phyloP scores from a whole-genome alignment of 2,113 vertebrate species.

The Poeciliopsis retropinna region DNA sequence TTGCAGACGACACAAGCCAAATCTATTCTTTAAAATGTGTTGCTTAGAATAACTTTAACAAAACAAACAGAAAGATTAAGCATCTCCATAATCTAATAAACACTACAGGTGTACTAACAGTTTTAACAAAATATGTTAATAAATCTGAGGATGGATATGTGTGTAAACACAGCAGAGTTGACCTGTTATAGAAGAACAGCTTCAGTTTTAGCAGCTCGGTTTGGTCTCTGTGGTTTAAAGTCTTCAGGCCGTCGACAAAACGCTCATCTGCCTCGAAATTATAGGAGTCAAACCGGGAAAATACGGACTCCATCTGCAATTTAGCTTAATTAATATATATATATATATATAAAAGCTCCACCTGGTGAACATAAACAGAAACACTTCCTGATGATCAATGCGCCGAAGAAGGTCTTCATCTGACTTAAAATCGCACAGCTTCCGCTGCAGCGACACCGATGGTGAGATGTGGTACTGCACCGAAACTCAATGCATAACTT shows the following conservation, averaged over 20 bases:
- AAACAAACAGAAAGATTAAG: too few species aligned
- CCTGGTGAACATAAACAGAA: neutral
- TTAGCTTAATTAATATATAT: neutral
- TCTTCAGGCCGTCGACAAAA: slow-evolving; percentile 63
- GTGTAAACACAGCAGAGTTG: neutral
- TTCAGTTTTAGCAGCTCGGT: slow-evolving; percentile 61
- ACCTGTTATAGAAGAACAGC: slow-evolving; percentile 75
- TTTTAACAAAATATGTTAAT: too few species aligned
- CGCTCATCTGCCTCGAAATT: slow-evolving; percentile 65
- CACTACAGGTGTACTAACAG: too few species aligned
- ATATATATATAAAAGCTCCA: neutral
- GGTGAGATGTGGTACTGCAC: neutral
- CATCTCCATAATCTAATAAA: too few species aligned
- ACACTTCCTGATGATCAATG: slow-evolving; percentile 26
- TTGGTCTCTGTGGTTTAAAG: slow-evolving; percentile 12
- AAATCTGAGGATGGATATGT: too few species aligned
- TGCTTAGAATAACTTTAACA: too few species aligned
- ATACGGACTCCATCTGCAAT: slow-evolving; percentile 62
- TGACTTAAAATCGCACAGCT: neutral
- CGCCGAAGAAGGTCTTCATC: neutral
- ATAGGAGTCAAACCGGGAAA: slow-evolving; percentile 67
- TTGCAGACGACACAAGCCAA: too few species aligned
- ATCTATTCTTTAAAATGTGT: too few species aligned
- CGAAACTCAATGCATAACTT: fast-evolving
- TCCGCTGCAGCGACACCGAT: slow-evolving; percentile 17